Conservation (phyloP, 1,140 invertebrate species). For the Solenopsis fugax region DNA sequence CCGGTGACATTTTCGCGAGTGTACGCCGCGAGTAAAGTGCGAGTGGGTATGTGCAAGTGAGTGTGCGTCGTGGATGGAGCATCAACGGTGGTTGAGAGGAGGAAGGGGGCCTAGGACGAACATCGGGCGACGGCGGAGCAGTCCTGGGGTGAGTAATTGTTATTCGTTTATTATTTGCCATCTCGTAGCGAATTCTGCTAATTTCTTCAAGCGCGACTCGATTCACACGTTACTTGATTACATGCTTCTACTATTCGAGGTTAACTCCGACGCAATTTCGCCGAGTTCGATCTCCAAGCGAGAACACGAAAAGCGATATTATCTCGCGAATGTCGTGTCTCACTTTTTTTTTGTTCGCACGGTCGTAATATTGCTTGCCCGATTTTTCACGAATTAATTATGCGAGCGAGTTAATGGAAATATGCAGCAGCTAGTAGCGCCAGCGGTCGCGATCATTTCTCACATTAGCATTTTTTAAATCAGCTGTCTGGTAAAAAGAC, state of each 20-base stretch:
- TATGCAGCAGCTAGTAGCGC: not conserved
- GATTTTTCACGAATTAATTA: conserved; percentile 19
- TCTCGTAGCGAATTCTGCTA: not conserved
- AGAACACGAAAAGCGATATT: not conserved
- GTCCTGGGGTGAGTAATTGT: conserved; percentile 7
- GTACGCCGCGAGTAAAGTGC: not conserved
- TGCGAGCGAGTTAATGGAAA: not conserved
- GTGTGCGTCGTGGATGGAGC: not conserved
- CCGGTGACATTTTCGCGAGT: not conserved
- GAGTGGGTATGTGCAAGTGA: not conserved
- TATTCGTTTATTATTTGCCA: conserved; percentile 1
- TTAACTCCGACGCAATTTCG: not conserved
- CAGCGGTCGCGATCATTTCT: not conserved
- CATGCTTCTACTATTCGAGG: not conserved
- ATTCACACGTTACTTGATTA: conserved; percentile 5
- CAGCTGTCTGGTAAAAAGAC: not conserved
- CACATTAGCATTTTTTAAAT: conserved; percentile 15
- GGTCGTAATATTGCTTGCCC: not conserved
- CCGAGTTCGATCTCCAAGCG: not conserved
- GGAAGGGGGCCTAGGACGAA: not conserved
- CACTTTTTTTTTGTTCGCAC: conserved; percentile 1
- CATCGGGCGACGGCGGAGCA: not conserved
- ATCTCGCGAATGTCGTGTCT: not conserved
- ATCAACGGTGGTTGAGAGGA: not conserved
- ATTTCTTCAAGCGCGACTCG: not conserved